A percentile compares a stretch with the other conserved stretches of the same genome.
Conservation (phyloP, 2,797 vertebrate species). For the Arnoldichthys spilopterus region DNA sequence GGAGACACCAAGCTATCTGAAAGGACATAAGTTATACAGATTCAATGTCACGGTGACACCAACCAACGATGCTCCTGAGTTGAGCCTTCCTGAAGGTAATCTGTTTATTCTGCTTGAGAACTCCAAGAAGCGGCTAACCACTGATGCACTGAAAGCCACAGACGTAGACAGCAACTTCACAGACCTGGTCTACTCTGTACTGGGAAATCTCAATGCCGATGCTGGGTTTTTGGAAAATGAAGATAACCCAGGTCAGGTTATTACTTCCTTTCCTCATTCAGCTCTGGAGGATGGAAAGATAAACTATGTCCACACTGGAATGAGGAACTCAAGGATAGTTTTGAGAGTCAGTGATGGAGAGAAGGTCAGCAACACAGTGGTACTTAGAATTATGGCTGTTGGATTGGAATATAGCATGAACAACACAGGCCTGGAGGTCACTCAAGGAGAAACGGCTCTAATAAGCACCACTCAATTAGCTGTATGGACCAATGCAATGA, state of each 20-base stretch:
- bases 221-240: conserved; percentile 87
- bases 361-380: conserved; percentile 89
- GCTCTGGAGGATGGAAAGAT: conserved; percentile 82
- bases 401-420: conserved; percentile 81
- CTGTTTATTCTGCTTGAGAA: conserved; percentile 86
- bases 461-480: conserved; percentile 81
- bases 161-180: conserved; percentile 82
- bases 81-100: conserved; percentile 86
- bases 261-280: conserved; percentile 79
- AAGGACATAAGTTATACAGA: conserved; percentile 74
- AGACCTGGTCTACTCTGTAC: conserved; percentile 81
- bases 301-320: conserved; percentile 83
- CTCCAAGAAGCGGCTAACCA: conserved; percentile 83
- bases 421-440: conserved; percentile 80
- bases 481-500: conserved; percentile 81
- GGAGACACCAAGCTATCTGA: conserved; percentile 78
- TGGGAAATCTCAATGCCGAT: conserved; percentile 86
- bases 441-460: conserved; percentile 78
- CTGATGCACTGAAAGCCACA: conserved; percentile 78
- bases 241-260: conserved; percentile 73
- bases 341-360: conserved; percentile 89
- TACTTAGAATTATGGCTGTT: conserved; percentile 85
- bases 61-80: conserved; percentile 87
- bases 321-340: conserved; percentile 87
- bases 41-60: conserved; percentile 84